Evolutionary conservation across 2,888 invertebrate genomes (phyloP).

Genomic region (Monopis laevigella): DNA sequence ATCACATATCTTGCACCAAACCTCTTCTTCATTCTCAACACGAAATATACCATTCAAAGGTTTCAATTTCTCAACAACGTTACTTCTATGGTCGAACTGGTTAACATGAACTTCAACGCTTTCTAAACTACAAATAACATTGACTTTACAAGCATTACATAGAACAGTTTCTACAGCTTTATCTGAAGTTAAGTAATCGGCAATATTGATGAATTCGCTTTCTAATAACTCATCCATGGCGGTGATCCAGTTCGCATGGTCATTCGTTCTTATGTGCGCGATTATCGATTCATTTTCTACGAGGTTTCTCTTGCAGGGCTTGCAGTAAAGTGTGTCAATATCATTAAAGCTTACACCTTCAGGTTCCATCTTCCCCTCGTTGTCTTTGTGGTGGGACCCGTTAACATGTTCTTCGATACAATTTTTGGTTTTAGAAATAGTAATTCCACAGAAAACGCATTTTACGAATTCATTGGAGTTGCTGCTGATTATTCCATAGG

Average conservation of each 20-base stretch:
- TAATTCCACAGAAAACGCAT: constrained; percentile 43
- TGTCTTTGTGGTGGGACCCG: constrained; percentile 41
- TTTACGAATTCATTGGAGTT: constrained; percentile 42
- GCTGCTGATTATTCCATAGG: constrained; percentile 33
- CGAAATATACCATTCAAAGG: constrained; percentile 37
- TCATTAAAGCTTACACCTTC: constrained; percentile 34
- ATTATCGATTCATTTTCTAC: constrained; percentile 33
- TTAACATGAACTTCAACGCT: constrained; percentile 40
- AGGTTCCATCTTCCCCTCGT: constrained; percentile 32
- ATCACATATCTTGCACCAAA: constrained; percentile 43
- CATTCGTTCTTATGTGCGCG: constrained; percentile 34
- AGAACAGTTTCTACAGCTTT: constrained; percentile 27
- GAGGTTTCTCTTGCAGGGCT: constrained; percentile 32
- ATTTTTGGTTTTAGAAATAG: constrained; percentile 42
- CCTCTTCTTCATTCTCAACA: constrained; percentile 30
- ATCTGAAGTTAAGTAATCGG: constrained; percentile 32
- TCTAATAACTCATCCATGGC: constrained; percentile 38
- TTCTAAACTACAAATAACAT: constrained; percentile 29
- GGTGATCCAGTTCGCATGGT: constrained; percentile 39
- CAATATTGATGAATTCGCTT: constrained; percentile 38
- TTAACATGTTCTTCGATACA: constrained; percentile 46
- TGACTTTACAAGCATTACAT: constrained; percentile 36
- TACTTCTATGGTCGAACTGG: constrained; percentile 30
- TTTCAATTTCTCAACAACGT: constrained; percentile 34
- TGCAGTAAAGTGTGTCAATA: constrained; percentile 31